phyloP scores from a whole-genome alignment of 2,888 invertebrate genomes.

The Eubasilissa splendida region DNA sequence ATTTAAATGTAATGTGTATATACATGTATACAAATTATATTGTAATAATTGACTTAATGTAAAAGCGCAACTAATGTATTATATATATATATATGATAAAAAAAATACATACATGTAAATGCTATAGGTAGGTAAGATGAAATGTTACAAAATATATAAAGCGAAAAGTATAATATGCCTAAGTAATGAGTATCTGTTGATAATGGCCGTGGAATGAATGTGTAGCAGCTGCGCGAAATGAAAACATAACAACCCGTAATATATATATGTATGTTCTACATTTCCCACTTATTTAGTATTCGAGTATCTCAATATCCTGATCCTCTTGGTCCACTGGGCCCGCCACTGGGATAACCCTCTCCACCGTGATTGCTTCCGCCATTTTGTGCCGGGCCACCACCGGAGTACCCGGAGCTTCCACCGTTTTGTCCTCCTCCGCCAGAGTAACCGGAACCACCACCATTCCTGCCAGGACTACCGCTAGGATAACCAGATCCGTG shows the following conservation, averaged over 20 bases:
- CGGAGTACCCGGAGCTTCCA: slow-evolving; percentile 66
- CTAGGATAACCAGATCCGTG: slow-evolving; percentile 44
- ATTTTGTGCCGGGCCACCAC: slow-evolving; percentile 54
- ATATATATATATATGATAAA: too few relatives aligned
- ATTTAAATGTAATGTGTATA: too few relatives aligned
- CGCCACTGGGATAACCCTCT: slow-evolving; percentile 61
- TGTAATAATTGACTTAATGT: too few relatives aligned
- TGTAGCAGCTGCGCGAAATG: slow-evolving; percentile 22
- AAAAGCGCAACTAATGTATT: too few relatives aligned
- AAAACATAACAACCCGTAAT: slow-evolving; percentile 37
- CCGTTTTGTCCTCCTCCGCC: slow-evolving; percentile 44
- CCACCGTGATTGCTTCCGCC: slow-evolving; percentile 41
- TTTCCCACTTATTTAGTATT: not conserved
- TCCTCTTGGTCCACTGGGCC: slow-evolving; percentile 67
- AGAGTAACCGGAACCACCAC: slow-evolving; percentile 51
- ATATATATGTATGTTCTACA: slow-evolving; percentile 16
- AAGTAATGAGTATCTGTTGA: slow-evolving; percentile 51
- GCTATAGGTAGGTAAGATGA: not conserved
- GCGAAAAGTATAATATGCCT: slow-evolving; percentile 23
- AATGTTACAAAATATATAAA: not conserved
- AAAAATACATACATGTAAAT: too few relatives aligned
- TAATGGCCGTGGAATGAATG: slow-evolving; percentile 35
- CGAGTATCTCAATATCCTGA: slow-evolving; percentile 65
- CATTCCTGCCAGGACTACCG: slow-evolving; percentile 51
- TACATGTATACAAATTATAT: too few relatives aligned